These are phyloP conservation scores for Microctonus brassicae DNA, from an alignment of 2,888 invertebrate species.

Conservation along the genomic window DNA sequence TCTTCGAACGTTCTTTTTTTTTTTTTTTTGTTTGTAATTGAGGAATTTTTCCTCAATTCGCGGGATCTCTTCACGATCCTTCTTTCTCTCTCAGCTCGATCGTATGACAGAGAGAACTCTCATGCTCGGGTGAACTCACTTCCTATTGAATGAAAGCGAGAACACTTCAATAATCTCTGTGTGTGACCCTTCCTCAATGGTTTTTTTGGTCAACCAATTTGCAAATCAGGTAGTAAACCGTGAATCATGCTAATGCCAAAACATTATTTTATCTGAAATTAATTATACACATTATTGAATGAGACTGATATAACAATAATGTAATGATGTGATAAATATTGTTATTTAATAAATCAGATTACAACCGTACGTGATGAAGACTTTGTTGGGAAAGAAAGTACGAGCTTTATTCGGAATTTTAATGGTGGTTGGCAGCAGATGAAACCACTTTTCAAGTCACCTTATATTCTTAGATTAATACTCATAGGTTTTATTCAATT, in stretches of 20 bases:
- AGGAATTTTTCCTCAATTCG: slow-evolving; percentile 26
- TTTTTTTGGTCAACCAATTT: slow-evolving; percentile 27
- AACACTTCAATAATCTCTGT: slow-evolving; percentile 20
- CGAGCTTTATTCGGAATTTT: slow-evolving; percentile 69
- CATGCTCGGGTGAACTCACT: slow-evolving; percentile 15
- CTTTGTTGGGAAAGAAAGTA: slow-evolving; percentile 57
- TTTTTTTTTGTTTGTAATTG: slow-evolving; percentile 18
- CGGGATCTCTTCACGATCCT: slow-evolving; percentile 39
- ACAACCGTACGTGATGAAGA: slow-evolving; percentile 67
- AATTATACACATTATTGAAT: slow-evolving; percentile 1
- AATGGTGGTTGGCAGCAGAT: slow-evolving; percentile 77
- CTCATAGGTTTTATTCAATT: slow-evolving; percentile 78
- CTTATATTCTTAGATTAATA: slow-evolving; percentile 75
- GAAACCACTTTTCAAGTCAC: slow-evolving; percentile 77
- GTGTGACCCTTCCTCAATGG: slow-evolving; percentile 14
- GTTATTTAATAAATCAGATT: slow-evolving; percentile 62
- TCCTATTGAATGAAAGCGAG: slow-evolving; percentile 28
- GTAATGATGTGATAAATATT: not conserved
- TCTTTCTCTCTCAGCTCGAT: slow-evolving; percentile 40
- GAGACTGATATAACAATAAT: not conserved
- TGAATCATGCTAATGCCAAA: slow-evolving; percentile 21
- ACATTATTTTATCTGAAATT: not conserved
- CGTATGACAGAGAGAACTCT: slow-evolving; percentile 33
- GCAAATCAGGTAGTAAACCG: slow-evolving; percentile 29
- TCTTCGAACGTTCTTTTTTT: too few relatives aligned